Conservation (phyloP, 2,888 invertebrate species). For the Acrocyrtus sp. region DNA sequence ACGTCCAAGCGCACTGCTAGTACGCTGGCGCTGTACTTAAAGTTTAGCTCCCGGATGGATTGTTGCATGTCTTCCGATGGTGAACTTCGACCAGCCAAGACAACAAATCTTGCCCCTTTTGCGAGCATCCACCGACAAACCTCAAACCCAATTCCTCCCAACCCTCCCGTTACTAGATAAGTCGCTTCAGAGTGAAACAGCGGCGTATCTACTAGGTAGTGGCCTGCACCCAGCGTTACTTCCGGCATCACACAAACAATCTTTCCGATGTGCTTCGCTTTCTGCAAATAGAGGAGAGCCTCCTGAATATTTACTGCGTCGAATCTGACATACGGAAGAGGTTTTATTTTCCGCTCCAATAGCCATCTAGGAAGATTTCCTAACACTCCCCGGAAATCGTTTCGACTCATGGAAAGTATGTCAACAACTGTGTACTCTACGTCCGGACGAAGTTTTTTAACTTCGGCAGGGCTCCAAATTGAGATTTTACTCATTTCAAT, state of each 20-base stretch:
- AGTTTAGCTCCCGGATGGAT: background rate
- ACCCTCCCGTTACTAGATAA: background rate
- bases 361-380: too few species aligned
- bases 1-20: background rate
- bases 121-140: conserved; percentile 5
- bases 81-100: background rate
- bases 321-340: conserved; percentile 43
- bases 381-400: too few species aligned
- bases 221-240: too few species aligned
- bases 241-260: background rate
- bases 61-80: background rate
- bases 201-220: too few species aligned
- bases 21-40: background rate
- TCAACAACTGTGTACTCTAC: too few species aligned
- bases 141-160: conserved; percentile 5
- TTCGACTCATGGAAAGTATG: conserved; percentile 7
- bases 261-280: conserved; percentile 42
- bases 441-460: background rate
- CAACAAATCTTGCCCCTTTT: background rate
- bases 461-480: too few species aligned
- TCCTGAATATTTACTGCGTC: conserved; percentile 35
- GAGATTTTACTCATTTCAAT: too few species aligned
- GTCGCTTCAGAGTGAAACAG: background rate
- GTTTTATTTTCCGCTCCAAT: background rate
- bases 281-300: conserved; percentile 46